Evolutionary conservation across 2,113 vertebrate species (phyloP), one percentile per base, ranked within the genome.

Genomic region (Desmodus rotundus): DNA sequence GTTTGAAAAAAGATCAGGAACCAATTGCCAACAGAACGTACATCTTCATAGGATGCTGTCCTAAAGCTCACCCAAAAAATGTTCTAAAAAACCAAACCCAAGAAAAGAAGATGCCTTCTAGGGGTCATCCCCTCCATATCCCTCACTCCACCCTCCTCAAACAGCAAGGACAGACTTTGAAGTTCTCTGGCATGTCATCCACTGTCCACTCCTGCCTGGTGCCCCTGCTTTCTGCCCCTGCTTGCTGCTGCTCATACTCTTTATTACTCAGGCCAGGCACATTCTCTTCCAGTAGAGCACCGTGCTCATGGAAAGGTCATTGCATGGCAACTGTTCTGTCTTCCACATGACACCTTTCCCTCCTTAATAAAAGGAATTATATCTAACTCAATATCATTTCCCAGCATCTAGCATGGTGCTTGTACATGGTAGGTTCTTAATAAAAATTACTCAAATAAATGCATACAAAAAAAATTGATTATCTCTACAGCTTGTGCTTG

Each of bases 391-490:
- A 15, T 73, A 73, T 3, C 83, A 10, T 82, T 78, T 87, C 80
- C 22, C 38, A 93, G 33, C 52, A 72, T 73, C 33, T 38, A 68
- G 77, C 77, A 88, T 47, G 67, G 24, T 86, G 13, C 5, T 47
- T 72, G 52, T 22, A 92, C 38, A 65, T 36, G 36, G 41, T 19
- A 87, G 65, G 31, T 72, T 81, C 86, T 85, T 70, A 70, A 87
- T 95, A 83, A 94, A 92, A 95, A 77, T 31, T n/a, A 91, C 74
- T 88, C 67, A 67, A 87, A 67, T 70, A 54, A 93, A 80, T 76
- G 20, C 95, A 87, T 61, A 43, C 3, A 54, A 84, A 78, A 61
- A 61, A 28, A 61, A 61, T 12, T 61, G 58, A 61, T 61, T 3
- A 61, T 28, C 58, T 65, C 8, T 56, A n/a, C 7, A 41, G n/a